Base-by-base conservation (phyloP, 53 echinoderm and acorn worm genomes). In the Pentamera pediparva region DNA sequence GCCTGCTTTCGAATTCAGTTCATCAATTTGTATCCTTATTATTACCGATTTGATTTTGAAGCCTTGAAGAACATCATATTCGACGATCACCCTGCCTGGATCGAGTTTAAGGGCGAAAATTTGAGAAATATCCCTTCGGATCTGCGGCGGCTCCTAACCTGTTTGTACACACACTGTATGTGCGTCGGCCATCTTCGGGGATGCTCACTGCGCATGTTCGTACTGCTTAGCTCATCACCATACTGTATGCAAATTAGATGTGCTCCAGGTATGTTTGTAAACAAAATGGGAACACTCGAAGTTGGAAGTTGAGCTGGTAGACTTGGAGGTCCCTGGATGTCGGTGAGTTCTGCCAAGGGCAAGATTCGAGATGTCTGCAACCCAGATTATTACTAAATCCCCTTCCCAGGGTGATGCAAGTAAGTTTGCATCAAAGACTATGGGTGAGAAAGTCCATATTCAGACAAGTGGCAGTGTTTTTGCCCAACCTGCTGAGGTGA, bases 281-380 rank as follows among this genome's bases (percentile, higher is more conserved):
- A 67, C 67, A 67, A 67, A 41, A 67, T 67, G 67, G 45, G 67
- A 67, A 43, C 47, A 67, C 67, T 67, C 58, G 58, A 57, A 29
- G 29, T 32, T 57, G 58, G 58, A 57, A 31, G 11, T 28, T 57
- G 29, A 57, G 58, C 58, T 57, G 30, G 17, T 9, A 45, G 13
- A 45, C 12, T n/a, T n/a, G n/a, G n/a, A 12, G 12, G 12, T 45
- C 47, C 12, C 13, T 45, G 47, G 47, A 15, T 15, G 47, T 45
- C 0, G 47, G 12, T 9, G 58, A 11, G 21, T 6, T 57, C 9
- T 41, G 29, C 29, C 32, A 57, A 28, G 32, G 28, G 58, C 13
- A 57, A 57, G 29, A 57, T 30, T 67, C 22, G 24, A 67, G 40
- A 67, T 67, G 67, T 67, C 67, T 26, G 47, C 67, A 25, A 31